Base-by-base conservation (phyloP, 1,140 invertebrate genomes). In the Manduca sexta region DNA sequence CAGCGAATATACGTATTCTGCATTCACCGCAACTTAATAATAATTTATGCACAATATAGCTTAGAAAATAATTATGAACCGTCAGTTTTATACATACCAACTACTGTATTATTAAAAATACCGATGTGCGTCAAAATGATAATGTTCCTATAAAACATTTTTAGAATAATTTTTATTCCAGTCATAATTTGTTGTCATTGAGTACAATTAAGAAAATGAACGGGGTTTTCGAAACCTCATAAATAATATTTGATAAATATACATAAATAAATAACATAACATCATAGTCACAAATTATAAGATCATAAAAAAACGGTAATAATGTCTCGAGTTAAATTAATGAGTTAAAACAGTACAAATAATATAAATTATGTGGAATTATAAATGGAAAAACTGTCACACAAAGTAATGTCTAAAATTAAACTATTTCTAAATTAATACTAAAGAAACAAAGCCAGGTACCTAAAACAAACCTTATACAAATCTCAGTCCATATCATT, bases 401-500 rank as follows among this genome's bases (percentile, higher is more conserved):
- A 49, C 44, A 50, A 45, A 50, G 37, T 50, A n/a, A n/a, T 47
- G 34, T 54, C 56, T 54, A 59, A 54, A 59, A 47, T 45, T 44
- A 52, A 69, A 65, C 42, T 69, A 67, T 34, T 47, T 61, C 54
- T 65, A 68, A 67, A 64, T 57, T 59, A 57, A 56, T 56, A 51
- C 21, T 26, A 38, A 58, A 65, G 49, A 50, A 72, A 60, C 59
- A 43, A 61, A 56, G 60, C 50, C 70, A 72, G 66, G 66, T 74
- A 66, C 68, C 61, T 72, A 65, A 65, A 71, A 63, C 52, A 61
- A 71, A 69, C 45, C 64, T 65, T 66, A 69, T 49, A 58, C 56
- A 64, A 72, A 71, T 45, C 31, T 70, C 69, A 74, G 69, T 72
- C 62, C 56, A 56, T 53, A 33, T 42, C 18, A 45, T 42, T 52